A percentile compares a stretch with the other conserved stretches of the same genome.
phyloP scores from a whole-genome alignment of 2,888 invertebrate genomes.

The Caenorhabditis sp. region DNA sequence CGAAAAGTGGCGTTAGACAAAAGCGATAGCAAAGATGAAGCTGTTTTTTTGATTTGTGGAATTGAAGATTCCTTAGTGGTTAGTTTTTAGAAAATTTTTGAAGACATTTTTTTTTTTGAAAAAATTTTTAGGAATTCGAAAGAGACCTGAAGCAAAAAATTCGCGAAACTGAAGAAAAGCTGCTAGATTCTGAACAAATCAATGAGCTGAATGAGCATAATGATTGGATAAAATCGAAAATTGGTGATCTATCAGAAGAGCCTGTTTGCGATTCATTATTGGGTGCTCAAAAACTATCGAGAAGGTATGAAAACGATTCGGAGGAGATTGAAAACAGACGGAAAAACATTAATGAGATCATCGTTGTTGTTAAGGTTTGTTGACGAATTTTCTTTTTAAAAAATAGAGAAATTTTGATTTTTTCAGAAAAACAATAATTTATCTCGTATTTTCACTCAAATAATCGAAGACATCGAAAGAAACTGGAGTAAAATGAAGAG shows the following conservation, averaged over 20 bases:
- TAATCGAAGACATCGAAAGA: conserved; percentile 22
- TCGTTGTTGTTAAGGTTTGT: neutral
- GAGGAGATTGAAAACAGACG: conserved; percentile 31
- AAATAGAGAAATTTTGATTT: neutral
- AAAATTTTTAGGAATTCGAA: neutral
- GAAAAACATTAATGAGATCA: conserved; percentile 17
- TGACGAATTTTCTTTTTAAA: neutral
- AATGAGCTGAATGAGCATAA: conserved; percentile 20
- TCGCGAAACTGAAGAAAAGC: conserved; percentile 6
- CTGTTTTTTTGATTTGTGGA: conserved; percentile 12
- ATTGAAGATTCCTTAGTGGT: conserved; percentile 9
- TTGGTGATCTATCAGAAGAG: conserved; percentile 7
- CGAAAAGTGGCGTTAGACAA: neutral
- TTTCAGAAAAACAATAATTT: neutral
- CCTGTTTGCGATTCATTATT: conserved; percentile 22
- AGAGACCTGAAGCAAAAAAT: neutral
- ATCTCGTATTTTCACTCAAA: neutral
- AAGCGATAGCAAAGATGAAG: neutral
- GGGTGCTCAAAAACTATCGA: conserved; percentile 11
- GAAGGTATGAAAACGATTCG: conserved; percentile 25
- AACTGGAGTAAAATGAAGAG: conserved; percentile 26
- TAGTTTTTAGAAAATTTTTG: too few relatives aligned
- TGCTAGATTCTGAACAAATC: conserved; percentile 8
- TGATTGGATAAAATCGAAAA: conserved; percentile 27
- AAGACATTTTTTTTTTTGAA: neutral